Evolutionary conservation across 2,113 vertebrate species (phyloP).

Genomic region (Colius striatus): DNA sequence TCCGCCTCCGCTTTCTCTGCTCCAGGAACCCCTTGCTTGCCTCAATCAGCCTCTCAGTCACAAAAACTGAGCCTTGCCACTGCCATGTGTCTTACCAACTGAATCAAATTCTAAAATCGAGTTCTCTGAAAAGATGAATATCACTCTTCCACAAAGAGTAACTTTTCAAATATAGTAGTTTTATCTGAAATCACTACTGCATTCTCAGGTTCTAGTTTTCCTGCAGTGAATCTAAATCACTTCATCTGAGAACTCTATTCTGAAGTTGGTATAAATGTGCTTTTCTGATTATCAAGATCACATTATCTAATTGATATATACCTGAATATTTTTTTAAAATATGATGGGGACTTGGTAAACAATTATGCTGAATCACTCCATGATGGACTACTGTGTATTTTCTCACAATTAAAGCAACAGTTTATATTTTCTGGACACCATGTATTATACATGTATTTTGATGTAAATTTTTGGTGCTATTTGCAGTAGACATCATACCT

Average conservation of each 20-base stretch:
- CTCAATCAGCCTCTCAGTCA: too few species aligned
- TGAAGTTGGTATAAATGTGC: neutral
- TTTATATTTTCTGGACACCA: neutral
- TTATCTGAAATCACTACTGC: neutral
- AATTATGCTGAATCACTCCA: neutral
- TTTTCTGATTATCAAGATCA: neutral
- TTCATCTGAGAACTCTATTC: neutral
- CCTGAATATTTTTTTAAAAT: neutral
- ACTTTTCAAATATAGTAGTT: neutral
- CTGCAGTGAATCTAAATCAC: neutral
- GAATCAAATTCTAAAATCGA: neutral
- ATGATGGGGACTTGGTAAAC: neutral
- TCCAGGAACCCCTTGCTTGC: too few species aligned
- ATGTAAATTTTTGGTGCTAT: too few species aligned
- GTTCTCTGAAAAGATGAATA: neutral
- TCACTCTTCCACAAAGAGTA: neutral
- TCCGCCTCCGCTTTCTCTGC: too few species aligned
- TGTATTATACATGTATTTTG: accelerated
- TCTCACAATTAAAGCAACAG: neutral
- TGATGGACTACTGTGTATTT: neutral
- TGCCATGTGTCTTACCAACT: too few species aligned
- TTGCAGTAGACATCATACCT: too few species aligned
- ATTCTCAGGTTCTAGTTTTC: neutral
- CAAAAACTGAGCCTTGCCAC: too few species aligned
- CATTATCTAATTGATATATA: neutral